Conservation (phyloP, 2,113 vertebrate species). For the Grammomys dolichurus region DNA sequence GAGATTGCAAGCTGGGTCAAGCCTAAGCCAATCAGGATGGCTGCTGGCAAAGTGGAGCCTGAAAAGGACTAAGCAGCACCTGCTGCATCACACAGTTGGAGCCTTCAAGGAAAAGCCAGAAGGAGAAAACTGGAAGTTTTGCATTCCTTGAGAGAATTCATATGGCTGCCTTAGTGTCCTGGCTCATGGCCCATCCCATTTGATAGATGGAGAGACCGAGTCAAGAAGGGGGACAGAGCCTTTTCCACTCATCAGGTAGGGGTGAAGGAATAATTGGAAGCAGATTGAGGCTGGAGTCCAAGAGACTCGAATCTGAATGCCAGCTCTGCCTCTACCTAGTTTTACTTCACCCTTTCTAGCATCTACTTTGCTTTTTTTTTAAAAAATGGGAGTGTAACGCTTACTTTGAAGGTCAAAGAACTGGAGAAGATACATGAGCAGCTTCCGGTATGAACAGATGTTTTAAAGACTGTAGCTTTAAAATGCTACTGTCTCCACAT, state of each 20-base stretch:
- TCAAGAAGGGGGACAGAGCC: not conserved
- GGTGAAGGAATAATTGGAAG: not conserved
- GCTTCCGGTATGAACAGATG: slow-evolving; percentile 3
- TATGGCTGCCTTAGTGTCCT: not conserved
- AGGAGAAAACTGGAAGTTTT: not conserved
- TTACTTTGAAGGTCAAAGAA: not conserved
- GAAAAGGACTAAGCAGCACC: not conserved
- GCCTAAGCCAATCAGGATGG: not conserved
- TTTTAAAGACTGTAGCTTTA: not conserved
- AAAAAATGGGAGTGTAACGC: slow-evolving; percentile 1
- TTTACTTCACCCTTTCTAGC: slow-evolving; percentile 50
- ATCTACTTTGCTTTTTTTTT: not conserved
- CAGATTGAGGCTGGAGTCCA: not conserved
- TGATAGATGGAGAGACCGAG: not conserved
- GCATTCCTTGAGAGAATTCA: not conserved
- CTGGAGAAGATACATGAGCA: not conserved
- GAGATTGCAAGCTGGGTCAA: slow-evolving; percentile 2
- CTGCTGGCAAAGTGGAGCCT: not conserved
- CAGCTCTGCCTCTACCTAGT: not conserved
- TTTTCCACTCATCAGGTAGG: not conserved
- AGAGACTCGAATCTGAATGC: not conserved
- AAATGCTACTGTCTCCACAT: not conserved
- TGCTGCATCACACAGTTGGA: not conserved
- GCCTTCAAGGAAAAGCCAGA: not conserved
- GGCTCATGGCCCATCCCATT: not conserved